Evolutionary conservation across 2,888 invertebrate species (phyloP).

Genomic region (Mystacides longicornis): DNA sequence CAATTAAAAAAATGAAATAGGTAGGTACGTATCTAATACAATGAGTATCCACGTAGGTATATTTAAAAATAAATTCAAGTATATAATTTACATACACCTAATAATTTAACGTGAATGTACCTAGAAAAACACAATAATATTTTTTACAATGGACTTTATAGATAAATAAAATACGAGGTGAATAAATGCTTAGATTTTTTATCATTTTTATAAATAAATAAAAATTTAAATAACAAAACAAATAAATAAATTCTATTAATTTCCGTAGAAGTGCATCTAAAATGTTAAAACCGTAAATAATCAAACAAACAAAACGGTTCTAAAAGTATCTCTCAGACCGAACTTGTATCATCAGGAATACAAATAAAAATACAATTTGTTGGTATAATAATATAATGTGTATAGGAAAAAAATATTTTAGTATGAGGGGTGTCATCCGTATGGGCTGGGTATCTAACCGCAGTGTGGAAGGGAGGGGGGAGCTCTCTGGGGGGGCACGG

Average conservation of each 20-base stretch:
- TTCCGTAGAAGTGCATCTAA: not conserved
- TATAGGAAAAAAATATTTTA: not conserved
- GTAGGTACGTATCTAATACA: too few relatives aligned
- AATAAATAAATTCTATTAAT: not conserved
- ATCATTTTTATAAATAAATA: not conserved
- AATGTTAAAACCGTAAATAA: not conserved
- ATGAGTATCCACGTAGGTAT: too few relatives aligned
- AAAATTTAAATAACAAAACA: not conserved
- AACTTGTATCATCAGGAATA: too few relatives aligned
- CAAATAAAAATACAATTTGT: too few relatives aligned
- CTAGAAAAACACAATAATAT: too few relatives aligned
- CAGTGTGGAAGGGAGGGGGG: constrained; percentile 13
- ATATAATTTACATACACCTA: too few relatives aligned
- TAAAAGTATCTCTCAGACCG: not conserved
- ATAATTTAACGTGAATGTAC: too few relatives aligned
- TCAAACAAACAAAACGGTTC: not conserved
- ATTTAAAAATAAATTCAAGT: too few relatives aligned
- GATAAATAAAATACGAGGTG: too few relatives aligned
- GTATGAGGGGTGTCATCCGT: constrained; percentile 12
- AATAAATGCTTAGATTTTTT: not conserved
- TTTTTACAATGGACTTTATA: too few relatives aligned
- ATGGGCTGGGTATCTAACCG: constrained; percentile 14
- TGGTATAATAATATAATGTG: not conserved
- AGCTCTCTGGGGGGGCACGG: constrained; percentile 16
- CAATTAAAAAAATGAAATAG: too few relatives aligned